Conservation (phyloP, 1,140 invertebrate genomes). For the Cydia pomonella region DNA sequence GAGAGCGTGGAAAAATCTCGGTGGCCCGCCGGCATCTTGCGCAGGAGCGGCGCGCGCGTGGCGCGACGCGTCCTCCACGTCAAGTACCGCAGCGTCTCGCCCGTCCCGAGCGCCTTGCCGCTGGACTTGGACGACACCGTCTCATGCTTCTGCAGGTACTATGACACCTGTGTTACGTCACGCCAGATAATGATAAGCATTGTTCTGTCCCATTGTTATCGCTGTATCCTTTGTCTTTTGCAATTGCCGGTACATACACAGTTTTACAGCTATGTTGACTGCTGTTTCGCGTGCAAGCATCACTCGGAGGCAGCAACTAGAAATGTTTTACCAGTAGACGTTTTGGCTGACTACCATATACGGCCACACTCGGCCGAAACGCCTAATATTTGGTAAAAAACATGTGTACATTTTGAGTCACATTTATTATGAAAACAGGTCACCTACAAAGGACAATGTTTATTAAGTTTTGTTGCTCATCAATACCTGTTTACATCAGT, state of each 20-base stretch:
- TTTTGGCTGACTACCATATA: not conserved
- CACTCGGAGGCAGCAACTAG: not conserved
- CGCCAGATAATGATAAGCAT: slow-evolving; percentile 32
- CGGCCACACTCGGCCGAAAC: too few species aligned
- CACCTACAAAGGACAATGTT: too few species aligned
- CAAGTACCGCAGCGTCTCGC: slow-evolving; percentile 72
- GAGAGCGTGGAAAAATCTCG: slow-evolving; percentile 43
- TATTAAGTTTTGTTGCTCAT: too few species aligned
- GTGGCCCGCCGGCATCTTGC: slow-evolving; percentile 71
- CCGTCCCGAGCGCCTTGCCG: slow-evolving; percentile 72
- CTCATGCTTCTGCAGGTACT: slow-evolving; percentile 88
- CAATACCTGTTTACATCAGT: too few species aligned
- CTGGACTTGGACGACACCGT: slow-evolving; percentile 87
- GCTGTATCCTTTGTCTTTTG: slow-evolving; percentile 26
- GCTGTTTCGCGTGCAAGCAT: not conserved
- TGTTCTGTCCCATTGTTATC: slow-evolving; percentile 27
- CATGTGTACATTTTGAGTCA: too few species aligned
- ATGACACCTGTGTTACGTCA: slow-evolving; percentile 64
- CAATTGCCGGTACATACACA: slow-evolving; percentile 8
- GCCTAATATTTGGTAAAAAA: too few species aligned
- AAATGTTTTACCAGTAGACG: not conserved
- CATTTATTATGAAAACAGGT: too few species aligned
- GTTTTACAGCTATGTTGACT: not conserved
- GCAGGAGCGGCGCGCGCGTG: slow-evolving; percentile 64
- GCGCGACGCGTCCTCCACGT: slow-evolving; percentile 72